Evolutionary conservation across 2,113 vertebrate species (phyloP).

Genomic region (Xenopus laevis): DNA sequence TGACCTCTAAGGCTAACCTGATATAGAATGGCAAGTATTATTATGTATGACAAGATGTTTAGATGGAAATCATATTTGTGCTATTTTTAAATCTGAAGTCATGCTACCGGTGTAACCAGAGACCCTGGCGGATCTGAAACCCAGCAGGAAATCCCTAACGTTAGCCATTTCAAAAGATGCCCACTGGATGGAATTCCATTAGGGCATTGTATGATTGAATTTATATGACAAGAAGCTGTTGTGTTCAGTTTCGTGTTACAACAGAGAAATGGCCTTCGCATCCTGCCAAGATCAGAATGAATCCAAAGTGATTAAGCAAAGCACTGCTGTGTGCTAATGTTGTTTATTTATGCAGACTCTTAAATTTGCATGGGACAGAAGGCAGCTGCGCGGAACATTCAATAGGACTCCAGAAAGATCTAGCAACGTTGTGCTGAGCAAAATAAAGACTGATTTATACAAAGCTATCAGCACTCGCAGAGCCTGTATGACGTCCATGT

Average conservation of each 20-base stretch:
- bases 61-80: not conserved
- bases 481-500: not conserved
- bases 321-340: slow-evolving; percentile 33
- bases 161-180: slow-evolving; percentile 37
- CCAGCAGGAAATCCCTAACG: slow-evolving; percentile 1
- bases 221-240: slow-evolving; percentile 45
- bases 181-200: slow-evolving; percentile 27
- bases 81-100: not conserved
- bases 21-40: not conserved
- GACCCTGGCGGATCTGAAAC: not conserved
- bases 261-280: slow-evolving; percentile 47
- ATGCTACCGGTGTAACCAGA: not conserved
- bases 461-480: not conserved
- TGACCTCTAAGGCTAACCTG: not conserved
- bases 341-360: slow-evolving; percentile 49
- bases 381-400: slow-evolving; percentile 13
- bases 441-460: not conserved
- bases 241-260: slow-evolving; percentile 46
- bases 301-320: slow-evolving; percentile 54
- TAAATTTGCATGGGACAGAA: slow-evolving; percentile 41
- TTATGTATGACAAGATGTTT: not conserved
- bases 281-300: slow-evolving; percentile 46
- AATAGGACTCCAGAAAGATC: not conserved
- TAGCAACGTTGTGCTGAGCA: not conserved
- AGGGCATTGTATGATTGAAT: slow-evolving; percentile 47